Evolutionary conservation across 35 echinoderm and acorn worm genomes (phyloP), one percentile per base, ranked within the genome.

Genomic region (Apostichopus japonicus): DNA sequence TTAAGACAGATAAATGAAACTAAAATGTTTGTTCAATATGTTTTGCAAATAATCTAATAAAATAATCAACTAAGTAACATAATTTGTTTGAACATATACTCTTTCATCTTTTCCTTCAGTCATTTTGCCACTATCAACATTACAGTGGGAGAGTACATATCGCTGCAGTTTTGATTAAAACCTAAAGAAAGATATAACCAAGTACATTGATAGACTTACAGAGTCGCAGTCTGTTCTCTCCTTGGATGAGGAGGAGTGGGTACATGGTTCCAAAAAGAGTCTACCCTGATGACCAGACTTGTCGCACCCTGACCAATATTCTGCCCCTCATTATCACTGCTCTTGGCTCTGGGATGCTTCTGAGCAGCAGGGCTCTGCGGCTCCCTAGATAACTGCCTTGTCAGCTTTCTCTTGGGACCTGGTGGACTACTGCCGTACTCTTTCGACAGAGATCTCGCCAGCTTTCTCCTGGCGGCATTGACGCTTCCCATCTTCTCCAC

Each of bases 191-290:
- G 33, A 44, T 44, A 44, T 44, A 44, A 61, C 8, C 13, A 2
- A 61, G 57, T 6, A 8, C 3, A 5, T 61, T 61, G 57, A 61
- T 11, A 70, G 13, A 57, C 77, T 94, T 91, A 94, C 93, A 90
- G 53, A 72, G 87, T 70, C 4, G 90, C 14, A 51, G 90, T 61
- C 21, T 90, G 90, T 91, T 94, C 93, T 73, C 87, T 94, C 53
- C 90, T 82, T 84, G 93, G 93, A 83, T 94, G 93, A 75, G 93
- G 93, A 56, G 93, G 93, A 11, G 93, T 94, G 0, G 93, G 93
- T 52, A 94, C 59, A 59, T 94, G 93, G 75, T 61, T 87, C 93
- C 93, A 94, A 79, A 94, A 94, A 9, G 88, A 90, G 70, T 78
- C 54, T 5, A 90, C 25, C 4, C 25, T 77, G 10, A 90, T 75